These are phyloP conservation scores for Zaprionus davidi DNA, from an alignment of 1,140 invertebrate genomes.

Conservation along the genomic window DNA sequence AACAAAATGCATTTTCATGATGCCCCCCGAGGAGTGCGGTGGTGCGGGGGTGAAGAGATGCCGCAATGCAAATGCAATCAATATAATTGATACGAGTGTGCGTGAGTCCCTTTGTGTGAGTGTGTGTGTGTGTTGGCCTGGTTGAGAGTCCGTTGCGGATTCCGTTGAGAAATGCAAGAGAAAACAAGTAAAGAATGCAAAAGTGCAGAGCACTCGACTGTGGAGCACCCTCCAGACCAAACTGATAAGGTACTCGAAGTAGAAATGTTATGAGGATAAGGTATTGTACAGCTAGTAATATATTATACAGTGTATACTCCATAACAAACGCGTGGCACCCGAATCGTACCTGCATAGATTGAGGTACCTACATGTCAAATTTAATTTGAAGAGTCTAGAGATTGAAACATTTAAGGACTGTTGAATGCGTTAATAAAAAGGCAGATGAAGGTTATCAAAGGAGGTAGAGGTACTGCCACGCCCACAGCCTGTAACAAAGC, in stretches of 20 bases:
- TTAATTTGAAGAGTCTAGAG: background rate
- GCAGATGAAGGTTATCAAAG: no score
- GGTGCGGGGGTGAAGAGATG: background rate
- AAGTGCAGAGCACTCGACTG: background rate
- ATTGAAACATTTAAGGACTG: background rate
- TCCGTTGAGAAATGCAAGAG: conserved; percentile 21
- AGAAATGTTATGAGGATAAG: no score
- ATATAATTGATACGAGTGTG: conserved; percentile 51
- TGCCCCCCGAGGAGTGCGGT: background rate
- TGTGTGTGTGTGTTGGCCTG: conserved; percentile 16
- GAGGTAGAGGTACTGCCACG: no score
- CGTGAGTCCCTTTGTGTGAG: conserved; percentile 1
- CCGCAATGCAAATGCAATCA: conserved; percentile 57
- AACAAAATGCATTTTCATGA: conserved; percentile 56
- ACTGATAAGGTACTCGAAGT: no score
- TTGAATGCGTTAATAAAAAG: background rate
- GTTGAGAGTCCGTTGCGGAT: conserved; percentile 32
- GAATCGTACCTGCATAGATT: no score
- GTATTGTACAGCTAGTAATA: no score
- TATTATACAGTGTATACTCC: no score
- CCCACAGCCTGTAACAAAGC: background rate
- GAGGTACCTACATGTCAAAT: background rate
- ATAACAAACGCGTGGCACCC: background rate
- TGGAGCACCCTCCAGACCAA: background rate
- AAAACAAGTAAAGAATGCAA: background rate